Percentiles rank a stretch among this genome's conserved stretches.
Evolutionary conservation across 2,797 vertebrate species (phyloP).

Genomic region (Pipistrellus kuhlii): DNA sequence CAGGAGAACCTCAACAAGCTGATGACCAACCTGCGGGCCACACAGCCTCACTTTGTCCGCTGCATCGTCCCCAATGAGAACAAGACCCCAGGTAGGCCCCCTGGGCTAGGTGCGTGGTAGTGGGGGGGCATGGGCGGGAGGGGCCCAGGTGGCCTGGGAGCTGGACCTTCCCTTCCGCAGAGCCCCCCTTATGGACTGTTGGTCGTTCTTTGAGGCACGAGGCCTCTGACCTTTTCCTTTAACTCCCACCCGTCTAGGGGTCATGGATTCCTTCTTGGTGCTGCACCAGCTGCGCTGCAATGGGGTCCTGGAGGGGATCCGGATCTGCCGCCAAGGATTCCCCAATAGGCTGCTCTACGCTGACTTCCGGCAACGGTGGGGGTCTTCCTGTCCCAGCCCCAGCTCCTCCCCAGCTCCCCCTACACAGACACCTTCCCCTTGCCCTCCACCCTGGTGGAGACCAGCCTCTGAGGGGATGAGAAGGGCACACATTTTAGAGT

Average conservation of each 20-base stretch:
- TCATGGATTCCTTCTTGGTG: constrained; percentile 95
- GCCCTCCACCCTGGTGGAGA: not conserved
- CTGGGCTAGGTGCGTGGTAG: not conserved
- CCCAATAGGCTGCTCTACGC: constrained; percentile 95
- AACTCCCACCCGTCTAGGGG: constrained; percentile 84
- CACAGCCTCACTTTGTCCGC: constrained; percentile 95
- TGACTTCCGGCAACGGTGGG: constrained; percentile 95
- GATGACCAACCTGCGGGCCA: constrained; percentile 95
- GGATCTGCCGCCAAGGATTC: constrained; percentile 96
- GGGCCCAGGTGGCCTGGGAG: not conserved
- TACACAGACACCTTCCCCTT: not conserved
- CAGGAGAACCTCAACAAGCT: constrained; percentile 97
- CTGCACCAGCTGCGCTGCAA: constrained; percentile 96
- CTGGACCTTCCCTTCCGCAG: not conserved
- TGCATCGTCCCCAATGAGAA: constrained; percentile 96
- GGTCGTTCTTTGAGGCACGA: not conserved
- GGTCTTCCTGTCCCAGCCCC: not conserved
- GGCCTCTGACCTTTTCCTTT: not conserved
- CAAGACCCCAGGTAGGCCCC: constrained; percentile 93
- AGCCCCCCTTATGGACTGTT: not conserved
- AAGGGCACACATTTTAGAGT: not conserved
- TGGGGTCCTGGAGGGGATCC: constrained; percentile 95
- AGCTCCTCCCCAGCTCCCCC: not conserved
- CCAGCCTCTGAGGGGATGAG: not conserved
- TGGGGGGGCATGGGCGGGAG: not conserved